Base-by-base conservation (phyloP, 2,797 vertebrate genomes). In the Pempheris klunzingeri region DNA sequence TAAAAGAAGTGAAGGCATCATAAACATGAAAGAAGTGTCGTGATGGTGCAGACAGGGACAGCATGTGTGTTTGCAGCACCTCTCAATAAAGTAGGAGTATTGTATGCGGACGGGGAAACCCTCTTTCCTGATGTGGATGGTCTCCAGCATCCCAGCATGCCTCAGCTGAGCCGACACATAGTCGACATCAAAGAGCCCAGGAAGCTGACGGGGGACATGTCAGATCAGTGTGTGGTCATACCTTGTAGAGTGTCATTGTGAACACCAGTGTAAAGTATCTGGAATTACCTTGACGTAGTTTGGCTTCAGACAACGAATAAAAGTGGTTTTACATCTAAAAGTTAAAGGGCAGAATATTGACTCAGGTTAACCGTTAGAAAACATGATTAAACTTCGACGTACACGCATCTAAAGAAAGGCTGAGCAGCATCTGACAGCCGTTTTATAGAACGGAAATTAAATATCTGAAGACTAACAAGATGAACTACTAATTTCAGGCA, bases 241-340 rank as follows among this genome's bases (percentile, higher is more conserved):
- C 20, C 20, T 10, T 46, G 12, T 18, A 5, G 0, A n/a, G 6
- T 22, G 7, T 6, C 50, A 26, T 58, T 30, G 22, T 7, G 20
- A 46, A 13, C 14, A 36, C 52, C 8, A 28, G 26, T 38, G 17
- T 47, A 18, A 34, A 83, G 30, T 12, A 38, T 14, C 4, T 43
- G 24, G 0, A 22, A 85, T 89, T 95, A 99, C 97, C 97, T 97
- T 97, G 67, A 96, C 86, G 11, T 93, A 94, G 80, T 97, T 98
- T 78, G 97, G 97, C 66, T 92, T 94, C 90, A 99, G 93, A 85
- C 98, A 99, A n/a, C 94, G 95, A 80, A 99, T 90, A 72, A 97
- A 96, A 50, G 92, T 96, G 41, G 95, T 83, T 59, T 94, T 96
- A 86, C 96, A 97, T 86, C 98, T 99, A 80, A 5, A 20, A 49